Evolutionary conservation across 2,797 vertebrate species (phyloP).

Genomic region (Pipistrellus pipistrellus): DNA sequence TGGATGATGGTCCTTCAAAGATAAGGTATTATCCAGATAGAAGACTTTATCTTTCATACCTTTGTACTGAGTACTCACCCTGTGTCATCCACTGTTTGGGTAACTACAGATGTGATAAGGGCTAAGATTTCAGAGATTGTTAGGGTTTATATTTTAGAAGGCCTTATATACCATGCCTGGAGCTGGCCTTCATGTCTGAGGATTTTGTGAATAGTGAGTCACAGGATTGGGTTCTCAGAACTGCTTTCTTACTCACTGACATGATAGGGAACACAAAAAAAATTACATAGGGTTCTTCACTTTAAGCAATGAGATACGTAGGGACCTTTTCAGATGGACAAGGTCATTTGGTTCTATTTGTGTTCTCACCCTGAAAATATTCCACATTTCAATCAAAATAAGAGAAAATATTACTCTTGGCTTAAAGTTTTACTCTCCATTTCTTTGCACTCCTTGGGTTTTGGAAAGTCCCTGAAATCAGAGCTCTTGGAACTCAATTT

Average conservation of each 20-base stretch:
- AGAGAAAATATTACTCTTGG: constrained; percentile 45
- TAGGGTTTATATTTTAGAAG: constrained; percentile 1
- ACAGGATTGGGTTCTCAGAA: neutral
- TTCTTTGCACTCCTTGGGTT: neutral
- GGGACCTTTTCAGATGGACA: neutral
- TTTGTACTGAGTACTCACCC: neutral
- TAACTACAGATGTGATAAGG: neutral
- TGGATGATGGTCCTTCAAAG: constrained; percentile 12
- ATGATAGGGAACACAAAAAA: neutral
- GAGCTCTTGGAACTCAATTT: neutral
- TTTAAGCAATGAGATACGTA: constrained; percentile 19
- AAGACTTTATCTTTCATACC: neutral
- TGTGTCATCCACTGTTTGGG: neutral
- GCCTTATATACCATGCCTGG: neutral
- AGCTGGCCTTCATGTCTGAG: neutral
- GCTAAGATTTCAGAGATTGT: neutral
- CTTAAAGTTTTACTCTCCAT: constrained; percentile 34
- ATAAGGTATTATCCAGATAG: neutral
- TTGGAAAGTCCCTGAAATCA: constrained; percentile 9
- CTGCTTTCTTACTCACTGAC: neutral
- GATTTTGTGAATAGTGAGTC: constrained; percentile 1
- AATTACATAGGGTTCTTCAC: neutral
- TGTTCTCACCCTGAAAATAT: constrained; percentile 1
- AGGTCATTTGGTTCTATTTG: constrained; percentile 26
- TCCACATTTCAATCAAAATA: constrained; percentile 2